Percentiles rank a stretch among this genome's conserved stretches.
phyloP scores from a whole-genome alignment of 1,140 invertebrate genomes.

The Drosophila carrolli region DNA sequence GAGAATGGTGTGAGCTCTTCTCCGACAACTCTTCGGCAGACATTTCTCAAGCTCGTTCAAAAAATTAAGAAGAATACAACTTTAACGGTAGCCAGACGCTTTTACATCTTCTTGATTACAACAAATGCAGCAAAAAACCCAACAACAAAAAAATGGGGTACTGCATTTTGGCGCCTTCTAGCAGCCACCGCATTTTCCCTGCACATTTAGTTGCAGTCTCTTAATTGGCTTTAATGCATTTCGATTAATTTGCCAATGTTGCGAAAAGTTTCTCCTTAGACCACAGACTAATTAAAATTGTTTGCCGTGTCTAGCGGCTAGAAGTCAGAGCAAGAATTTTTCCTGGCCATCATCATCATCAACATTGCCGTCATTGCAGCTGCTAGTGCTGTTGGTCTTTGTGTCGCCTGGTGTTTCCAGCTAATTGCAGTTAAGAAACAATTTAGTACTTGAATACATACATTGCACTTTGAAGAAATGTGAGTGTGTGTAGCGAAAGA shows the following conservation, averaged over 20 bases:
- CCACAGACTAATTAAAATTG: slow-evolving; percentile 75
- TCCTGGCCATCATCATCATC: slow-evolving; percentile 27
- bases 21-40: not conserved
- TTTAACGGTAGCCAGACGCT: slow-evolving; percentile 9
- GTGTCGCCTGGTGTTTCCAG: slow-evolving; percentile 43
- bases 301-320: slow-evolving; percentile 55
- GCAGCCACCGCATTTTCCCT: slow-evolving; percentile 1
- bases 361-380: not conserved
- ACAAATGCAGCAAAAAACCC: slow-evolving; percentile 5
- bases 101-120: slow-evolving; percentile 58
- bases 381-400: slow-evolving; percentile 17
- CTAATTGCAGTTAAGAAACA: slow-evolving; percentile 62
- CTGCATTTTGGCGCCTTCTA: slow-evolving; percentile 25
- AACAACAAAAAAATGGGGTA: slow-evolving; percentile 11
- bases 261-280: slow-evolving; percentile 48
- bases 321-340: slow-evolving; percentile 31
- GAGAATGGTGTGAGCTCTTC: not conserved
- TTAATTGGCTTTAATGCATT: slow-evolving; percentile 76
- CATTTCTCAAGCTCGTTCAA: not conserved
- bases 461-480: slow-evolving; percentile 33
- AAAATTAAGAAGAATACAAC: not conserved
- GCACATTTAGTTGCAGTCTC: slow-evolving; percentile 22
- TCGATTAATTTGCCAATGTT: slow-evolving; percentile 74
- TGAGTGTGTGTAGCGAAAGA: slow-evolving; percentile 31
- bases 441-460: slow-evolving; percentile 59